Base-by-base conservation (phyloP, 2,113 vertebrate genomes). In the Emydocephalus ijimae region DNA sequence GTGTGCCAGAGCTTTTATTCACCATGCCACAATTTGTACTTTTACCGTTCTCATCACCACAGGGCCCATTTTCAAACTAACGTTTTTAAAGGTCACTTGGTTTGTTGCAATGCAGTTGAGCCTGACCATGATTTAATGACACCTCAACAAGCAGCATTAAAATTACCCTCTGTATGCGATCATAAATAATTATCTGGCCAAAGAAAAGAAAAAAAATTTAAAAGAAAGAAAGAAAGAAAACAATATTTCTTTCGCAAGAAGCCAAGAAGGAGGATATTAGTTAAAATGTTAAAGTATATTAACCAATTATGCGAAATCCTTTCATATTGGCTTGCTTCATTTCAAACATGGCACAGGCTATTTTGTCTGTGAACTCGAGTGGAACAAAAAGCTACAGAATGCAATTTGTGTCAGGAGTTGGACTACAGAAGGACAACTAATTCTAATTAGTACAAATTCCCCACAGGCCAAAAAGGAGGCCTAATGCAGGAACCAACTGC, bases 371-470 rank as follows among this genome's bases (percentile, higher is more conserved):
- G 98, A 98, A 98, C 96, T 98, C 97, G 96, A 98, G 98, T 97
- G 98, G 98, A 98, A 98, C 98, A 98, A 97, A 98, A 97, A 98
- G 97, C 97, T 98, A 97, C 97, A 98, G 98, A 98, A 98, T 98
- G 98, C 97, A 98, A 98, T 98, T 98, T 98, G 98, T 98, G 97
- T 98, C 98, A 98, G 97, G 96, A 98, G 97, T 97, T 61, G 94
- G 97, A 97, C 98, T 98, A 97, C 96, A 18, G 98, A 98, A 97
- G 98, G 98, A 98, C 98, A 98, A 98, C 98, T 98, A 98, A 98
- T 98, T 98, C 97, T 98, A 98, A 98, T 98, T 98, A 98, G 98
- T 95, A 97, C 96, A 93, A 98, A 98, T 97, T 98, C 98, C 98
- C 98, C 95, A 96, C 93, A 94, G 98, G 97, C 97, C 96, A 95